Evolutionary conservation across 1,140 invertebrate species (phyloP).

Genomic region (Drosophila littoralis): DNA sequence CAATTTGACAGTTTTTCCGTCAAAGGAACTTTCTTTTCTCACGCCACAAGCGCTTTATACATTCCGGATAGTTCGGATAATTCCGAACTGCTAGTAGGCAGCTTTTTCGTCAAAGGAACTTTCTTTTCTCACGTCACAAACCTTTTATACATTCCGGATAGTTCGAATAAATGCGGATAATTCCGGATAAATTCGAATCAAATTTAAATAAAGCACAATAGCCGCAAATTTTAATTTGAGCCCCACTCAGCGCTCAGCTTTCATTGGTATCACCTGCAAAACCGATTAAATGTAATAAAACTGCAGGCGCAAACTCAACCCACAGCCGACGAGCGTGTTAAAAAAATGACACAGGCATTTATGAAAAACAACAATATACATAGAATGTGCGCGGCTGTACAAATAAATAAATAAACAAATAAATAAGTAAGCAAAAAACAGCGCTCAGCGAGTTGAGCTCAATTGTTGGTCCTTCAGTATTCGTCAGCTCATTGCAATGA

Average conservation of each 20-base stretch:
- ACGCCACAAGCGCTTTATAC: neutral
- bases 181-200: conserved; percentile 1
- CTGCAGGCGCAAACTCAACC: conserved; percentile 1
- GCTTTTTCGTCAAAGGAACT: neutral
- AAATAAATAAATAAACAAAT: conserved; percentile 13
- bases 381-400: neutral
- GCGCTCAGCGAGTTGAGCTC: conserved; percentile 1
- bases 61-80: neutral
- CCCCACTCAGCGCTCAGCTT: conserved; percentile 1
- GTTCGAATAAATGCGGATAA: neutral
- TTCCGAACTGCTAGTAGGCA: too few species aligned
- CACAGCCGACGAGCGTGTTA: conserved; percentile 23
- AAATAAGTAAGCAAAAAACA: too few species aligned
- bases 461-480: conserved; percentile 49
- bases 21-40: too few species aligned
- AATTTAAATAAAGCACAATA: neutral
- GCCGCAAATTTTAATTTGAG: conserved; percentile 23
- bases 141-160: neutral
- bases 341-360: conserved; percentile 73
- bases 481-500: conserved; percentile 76
- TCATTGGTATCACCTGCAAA: conserved; percentile 26
- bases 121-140: too few species aligned
- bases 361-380: conserved; percentile 38
- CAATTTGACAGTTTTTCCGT: neutral
- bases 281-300: conserved; percentile 44